Percentiles rank a stretch among this genome's conserved stretches.
Conservation (phyloP, 2,888 invertebrate species). For the Meiosimyza decipiens region DNA sequence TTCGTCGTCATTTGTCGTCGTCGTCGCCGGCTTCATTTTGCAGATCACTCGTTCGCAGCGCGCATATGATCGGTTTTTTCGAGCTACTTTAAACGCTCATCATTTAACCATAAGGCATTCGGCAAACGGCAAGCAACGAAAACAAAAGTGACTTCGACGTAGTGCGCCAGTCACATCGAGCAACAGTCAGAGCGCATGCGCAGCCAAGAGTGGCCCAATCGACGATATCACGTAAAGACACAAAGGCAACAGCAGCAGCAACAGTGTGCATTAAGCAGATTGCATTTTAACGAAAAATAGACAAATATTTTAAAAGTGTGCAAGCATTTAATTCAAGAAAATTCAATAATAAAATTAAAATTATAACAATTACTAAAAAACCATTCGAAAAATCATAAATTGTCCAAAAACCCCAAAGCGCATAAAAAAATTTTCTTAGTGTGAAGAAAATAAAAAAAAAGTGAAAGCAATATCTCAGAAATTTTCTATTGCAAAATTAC, state of each 20-base stretch:
- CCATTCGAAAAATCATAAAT: background rate
- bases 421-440: no score
- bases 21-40: slow-evolving; percentile 16
- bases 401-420: no score
- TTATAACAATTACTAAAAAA: slow-evolving; percentile 5
- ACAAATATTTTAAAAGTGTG: no score
- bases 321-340: background rate
- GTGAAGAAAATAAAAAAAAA: no score
- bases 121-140: slow-evolving; percentile 61
- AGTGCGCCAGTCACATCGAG: slow-evolving; percentile 46
- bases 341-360: background rate
- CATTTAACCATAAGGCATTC: slow-evolving; percentile 64
- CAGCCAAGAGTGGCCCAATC: slow-evolving; percentile 17
- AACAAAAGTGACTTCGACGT: slow-evolving; percentile 64
- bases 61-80: slow-evolving; percentile 52
- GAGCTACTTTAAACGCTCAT: slow-evolving; percentile 59
- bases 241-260: background rate
- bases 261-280: background rate
- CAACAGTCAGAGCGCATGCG: slow-evolving; percentile 26
- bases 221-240: background rate
- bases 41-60: slow-evolving; percentile 25
- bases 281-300: no score
- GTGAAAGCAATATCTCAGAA: no score
- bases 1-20: background rate
- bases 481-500: no score